Conservation (phyloP, 2,888 invertebrate genomes). For the Papilio elwesi region DNA sequence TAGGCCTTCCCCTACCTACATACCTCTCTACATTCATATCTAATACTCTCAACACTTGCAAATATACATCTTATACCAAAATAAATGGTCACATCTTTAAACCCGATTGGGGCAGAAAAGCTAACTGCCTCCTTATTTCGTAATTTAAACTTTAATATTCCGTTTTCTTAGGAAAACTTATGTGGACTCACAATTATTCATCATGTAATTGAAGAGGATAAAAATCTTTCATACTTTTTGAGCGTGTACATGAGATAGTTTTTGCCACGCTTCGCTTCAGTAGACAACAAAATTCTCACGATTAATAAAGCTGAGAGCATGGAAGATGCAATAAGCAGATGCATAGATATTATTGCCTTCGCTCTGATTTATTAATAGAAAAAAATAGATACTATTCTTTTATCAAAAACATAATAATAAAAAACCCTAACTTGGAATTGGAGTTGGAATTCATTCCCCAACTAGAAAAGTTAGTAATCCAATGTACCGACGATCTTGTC, state of each 20-base stretch:
- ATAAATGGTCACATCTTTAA: too few species aligned
- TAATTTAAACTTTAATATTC: too few species aligned
- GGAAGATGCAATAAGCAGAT: background rate
- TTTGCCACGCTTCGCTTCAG: constrained; percentile 47
- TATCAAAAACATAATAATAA: background rate
- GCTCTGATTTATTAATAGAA: constrained; percentile 5
- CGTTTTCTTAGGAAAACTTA: background rate
- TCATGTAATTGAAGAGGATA: background rate
- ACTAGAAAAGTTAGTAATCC: too few species aligned
- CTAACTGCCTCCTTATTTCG: too few species aligned
- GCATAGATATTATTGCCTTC: background rate
- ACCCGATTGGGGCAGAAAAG: too few species aligned
- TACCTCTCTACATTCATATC: too few species aligned
- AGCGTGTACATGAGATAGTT: constrained; percentile 7
- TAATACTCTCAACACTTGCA: too few species aligned
- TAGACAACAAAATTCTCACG: constrained; percentile 51
- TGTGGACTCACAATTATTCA: background rate
- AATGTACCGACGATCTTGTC: too few species aligned
- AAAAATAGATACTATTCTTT: background rate
- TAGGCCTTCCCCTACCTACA: too few species aligned
- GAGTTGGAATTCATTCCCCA: too few species aligned
- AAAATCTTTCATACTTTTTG: background rate
- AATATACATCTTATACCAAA: too few species aligned
- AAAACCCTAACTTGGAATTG: background rate
- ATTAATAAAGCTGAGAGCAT: constrained; percentile 30